Evolutionary conservation across 2,888 invertebrate species (phyloP), one percentile per base, ranked within the genome.

Genomic region (Drosophila mercatorum): DNA sequence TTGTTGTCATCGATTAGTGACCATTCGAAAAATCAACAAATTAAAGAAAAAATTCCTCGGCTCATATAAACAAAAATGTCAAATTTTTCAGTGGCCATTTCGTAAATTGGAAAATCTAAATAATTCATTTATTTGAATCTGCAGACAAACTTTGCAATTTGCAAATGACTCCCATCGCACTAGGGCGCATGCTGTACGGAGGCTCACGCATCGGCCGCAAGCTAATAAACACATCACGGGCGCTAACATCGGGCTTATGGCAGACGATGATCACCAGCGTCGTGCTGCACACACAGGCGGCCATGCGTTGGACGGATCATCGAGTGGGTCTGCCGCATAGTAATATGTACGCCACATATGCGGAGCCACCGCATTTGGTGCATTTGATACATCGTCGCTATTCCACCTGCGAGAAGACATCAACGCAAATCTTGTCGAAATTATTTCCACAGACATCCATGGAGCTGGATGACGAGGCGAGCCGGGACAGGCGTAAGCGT

Each of bases 391-490:
- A 68, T n/a, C 81, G 87, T 7, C 73, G 70, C 44, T 80, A 80
- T 46, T 74, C 84, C 12, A 81, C 80, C n/a, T 69, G 72, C 17
- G 71, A 78, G 17, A 85, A 84, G 43, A 64, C 72, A 0, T 78
- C 78, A 0, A 75, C 77, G 10, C 82, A 83, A 41, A 79, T 95
- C 52, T 84, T 95, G 4, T 94, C 94, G 0, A 93, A 94, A 65
- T 93, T 95, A 68, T 95, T 95, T 83, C 95, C 95, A 7, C 95
- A 94, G 81, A 93, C 93, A 3, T 93, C 94, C 0, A 79, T 93
- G 11, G 93, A 93, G 28, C 12, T 64, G 14, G 93, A 94, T 67
- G 92, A 94, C 36, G 93, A 94, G 92, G 43, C 92, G 91, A 57
- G 93, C 93, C 75, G 89, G 92, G 64, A 72, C n/a, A 67, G 60